Percentiles rank a stretch among this genome's conserved stretches.
Conservation (phyloP, 2,797 vertebrate genomes). For the Xiphophorus birchmanni region DNA sequence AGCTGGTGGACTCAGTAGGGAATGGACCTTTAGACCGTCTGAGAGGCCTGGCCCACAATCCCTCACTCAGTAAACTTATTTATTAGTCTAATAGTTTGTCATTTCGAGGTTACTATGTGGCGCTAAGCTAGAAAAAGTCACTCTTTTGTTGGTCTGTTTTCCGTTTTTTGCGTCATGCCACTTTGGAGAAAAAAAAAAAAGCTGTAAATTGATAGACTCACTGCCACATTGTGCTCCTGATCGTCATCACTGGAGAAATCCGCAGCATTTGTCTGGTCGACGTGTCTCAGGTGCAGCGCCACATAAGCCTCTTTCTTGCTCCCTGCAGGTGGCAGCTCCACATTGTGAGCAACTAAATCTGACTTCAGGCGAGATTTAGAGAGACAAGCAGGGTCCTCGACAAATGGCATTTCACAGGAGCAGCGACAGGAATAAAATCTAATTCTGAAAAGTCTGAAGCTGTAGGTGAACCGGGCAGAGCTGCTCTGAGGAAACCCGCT, state of each 20-base stretch:
- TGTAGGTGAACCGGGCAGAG: background rate
- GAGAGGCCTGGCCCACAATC: constrained; percentile 25
- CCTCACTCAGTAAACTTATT: constrained; percentile 8
- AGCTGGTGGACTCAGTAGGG: constrained; percentile 34
- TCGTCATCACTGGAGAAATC: constrained; percentile 86
- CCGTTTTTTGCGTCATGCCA: background rate
- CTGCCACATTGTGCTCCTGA: constrained; percentile 39
- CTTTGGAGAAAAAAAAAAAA: background rate
- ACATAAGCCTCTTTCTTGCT: constrained; percentile 78
- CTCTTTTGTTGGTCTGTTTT: background rate
- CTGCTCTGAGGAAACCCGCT: constrained; percentile 6
- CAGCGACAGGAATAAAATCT: background rate
- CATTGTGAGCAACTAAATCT: constrained; percentile 75
- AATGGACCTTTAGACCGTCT: constrained; percentile 11
- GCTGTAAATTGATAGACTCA: constrained; percentile 62
- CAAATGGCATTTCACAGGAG: constrained; percentile 72
- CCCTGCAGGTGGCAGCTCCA: constrained; percentile 71
- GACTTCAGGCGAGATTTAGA: constrained; percentile 78
- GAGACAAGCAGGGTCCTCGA: constrained; percentile 69
- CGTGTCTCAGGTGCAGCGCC: constrained; percentile 73
- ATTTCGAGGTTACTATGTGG: no score
- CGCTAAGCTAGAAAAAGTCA: background rate
- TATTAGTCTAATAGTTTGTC: background rate
- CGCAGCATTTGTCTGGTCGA: constrained; percentile 55
- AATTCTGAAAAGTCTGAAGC: background rate